Evolutionary conservation across 2,888 invertebrate species (phyloP).

Genomic region (Teleiodes luculella): DNA sequence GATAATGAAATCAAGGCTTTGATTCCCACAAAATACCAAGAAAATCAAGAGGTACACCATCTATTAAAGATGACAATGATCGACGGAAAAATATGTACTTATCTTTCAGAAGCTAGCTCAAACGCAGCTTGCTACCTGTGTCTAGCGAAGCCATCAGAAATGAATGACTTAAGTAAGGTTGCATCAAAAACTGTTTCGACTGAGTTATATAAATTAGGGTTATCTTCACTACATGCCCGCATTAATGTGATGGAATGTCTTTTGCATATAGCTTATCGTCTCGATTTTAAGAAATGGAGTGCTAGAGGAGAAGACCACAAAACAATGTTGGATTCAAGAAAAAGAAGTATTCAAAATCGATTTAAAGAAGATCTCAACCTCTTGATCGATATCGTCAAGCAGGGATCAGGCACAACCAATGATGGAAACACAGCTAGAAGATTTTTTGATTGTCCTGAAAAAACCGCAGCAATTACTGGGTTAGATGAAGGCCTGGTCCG

Average conservation of each 20-base stretch:
- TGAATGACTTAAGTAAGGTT: constrained; percentile 12
- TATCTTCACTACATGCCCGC: constrained; percentile 18
- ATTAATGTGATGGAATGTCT: constrained; percentile 22
- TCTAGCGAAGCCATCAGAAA: constrained; percentile 14
- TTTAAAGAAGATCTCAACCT: constrained; percentile 17
- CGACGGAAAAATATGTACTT: constrained; percentile 13
- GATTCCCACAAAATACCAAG: too few relatives aligned
- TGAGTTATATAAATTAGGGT: constrained; percentile 3
- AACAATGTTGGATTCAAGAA: neutral
- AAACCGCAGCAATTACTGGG: constrained; percentile 25
- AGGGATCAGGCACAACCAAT: constrained; percentile 19
- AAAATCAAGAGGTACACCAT: too few relatives aligned
- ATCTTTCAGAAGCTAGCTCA: constrained; percentile 12
- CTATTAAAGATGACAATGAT: constrained; percentile 14
- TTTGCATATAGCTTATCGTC: constrained; percentile 21
- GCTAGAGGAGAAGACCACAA: constrained; percentile 6
- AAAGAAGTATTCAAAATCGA: constrained; percentile 10
- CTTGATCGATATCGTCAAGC: constrained; percentile 19
- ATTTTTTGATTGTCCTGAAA: constrained; percentile 21
- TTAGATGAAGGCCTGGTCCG: constrained; percentile 17
- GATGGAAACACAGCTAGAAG: constrained; percentile 19
- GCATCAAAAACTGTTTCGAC: neutral
- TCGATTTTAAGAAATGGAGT: constrained; percentile 15
- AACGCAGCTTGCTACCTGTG: constrained; percentile 12
- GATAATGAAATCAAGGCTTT: constrained; percentile 11